phyloP scores from a whole-genome alignment of 2,113 vertebrate species.

The Microcebus jonahi region DNA sequence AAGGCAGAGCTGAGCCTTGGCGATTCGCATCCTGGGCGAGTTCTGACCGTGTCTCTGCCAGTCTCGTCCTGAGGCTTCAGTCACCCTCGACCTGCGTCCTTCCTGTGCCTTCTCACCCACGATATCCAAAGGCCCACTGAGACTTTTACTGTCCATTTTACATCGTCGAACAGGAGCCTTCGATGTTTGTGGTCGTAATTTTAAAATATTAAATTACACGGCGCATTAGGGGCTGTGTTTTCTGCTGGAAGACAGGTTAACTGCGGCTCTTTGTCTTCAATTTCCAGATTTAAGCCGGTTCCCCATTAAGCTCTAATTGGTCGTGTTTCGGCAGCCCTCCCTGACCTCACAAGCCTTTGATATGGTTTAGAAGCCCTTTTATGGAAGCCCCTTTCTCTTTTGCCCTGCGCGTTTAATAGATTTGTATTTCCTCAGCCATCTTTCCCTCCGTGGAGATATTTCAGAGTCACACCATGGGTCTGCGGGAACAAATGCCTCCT shows the following conservation, averaged over 20 bases:
- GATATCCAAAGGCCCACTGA: background rate
- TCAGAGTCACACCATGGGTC: constrained; percentile 53
- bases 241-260: constrained; percentile 73
- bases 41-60: background rate
- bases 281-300: constrained; percentile 64
- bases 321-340: constrained; percentile 27
- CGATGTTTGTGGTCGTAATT: constrained; percentile 50
- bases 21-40: accelerated
- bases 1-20: background rate
- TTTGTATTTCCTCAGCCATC: constrained; percentile 62
- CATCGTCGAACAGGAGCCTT: constrained; percentile 42
- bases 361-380: constrained; percentile 45
- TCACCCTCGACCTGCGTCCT: background rate
- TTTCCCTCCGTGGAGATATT: constrained; percentile 58
- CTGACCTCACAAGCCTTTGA: constrained; percentile 61
- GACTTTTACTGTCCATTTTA: constrained; percentile 52
- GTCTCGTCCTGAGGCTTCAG: background rate
- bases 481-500: constrained; percentile 44
- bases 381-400: constrained; percentile 51
- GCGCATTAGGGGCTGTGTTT: constrained; percentile 61
- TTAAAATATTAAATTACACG: constrained; percentile 72
- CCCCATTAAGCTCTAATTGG: constrained; percentile 73
- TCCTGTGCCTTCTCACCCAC: background rate
- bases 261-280: constrained; percentile 61
- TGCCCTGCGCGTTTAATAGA: constrained; percentile 53